phyloP scores from a whole-genome alignment of 2,113 vertebrate species.

The Hemiprocne comata region DNA sequence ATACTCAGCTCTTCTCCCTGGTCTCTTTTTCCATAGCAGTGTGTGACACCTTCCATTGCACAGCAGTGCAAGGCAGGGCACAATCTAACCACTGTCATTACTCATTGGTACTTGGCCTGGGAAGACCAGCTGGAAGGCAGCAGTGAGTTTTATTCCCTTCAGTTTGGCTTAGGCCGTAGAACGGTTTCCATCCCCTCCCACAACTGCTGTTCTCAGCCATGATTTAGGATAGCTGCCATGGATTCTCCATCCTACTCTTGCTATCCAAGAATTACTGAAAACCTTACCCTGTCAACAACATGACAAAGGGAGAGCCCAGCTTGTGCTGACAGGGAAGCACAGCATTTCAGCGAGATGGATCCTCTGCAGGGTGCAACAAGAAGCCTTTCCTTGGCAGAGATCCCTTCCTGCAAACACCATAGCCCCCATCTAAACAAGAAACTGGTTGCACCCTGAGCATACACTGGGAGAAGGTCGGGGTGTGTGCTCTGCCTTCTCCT shows the following conservation, averaged over 20 bases:
- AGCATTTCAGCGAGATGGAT: neutral
- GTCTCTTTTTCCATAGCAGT: neutral
- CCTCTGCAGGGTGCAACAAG: neutral
- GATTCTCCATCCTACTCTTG: neutral
- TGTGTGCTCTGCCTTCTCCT: neutral
- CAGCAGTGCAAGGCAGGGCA: neutral
- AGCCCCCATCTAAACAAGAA: neutral
- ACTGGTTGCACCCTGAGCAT: neutral
- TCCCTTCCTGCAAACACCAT: neutral
- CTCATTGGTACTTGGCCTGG: neutral
- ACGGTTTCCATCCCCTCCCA: neutral
- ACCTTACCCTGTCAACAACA: neutral
- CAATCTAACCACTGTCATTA: neutral
- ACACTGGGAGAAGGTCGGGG: neutral
- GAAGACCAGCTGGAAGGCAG: neutral
- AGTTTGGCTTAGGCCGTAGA: neutral
- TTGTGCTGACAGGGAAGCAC: neutral
- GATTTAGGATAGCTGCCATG: neutral
- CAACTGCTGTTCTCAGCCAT: neutral
- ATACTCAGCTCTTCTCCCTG: neutral
- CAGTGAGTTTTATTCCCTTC: neutral
- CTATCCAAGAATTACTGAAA: neutral
- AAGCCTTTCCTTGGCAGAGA: neutral
- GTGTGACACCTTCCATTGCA: neutral
- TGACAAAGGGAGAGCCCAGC: neutral